A percentile compares a stretch with the other conserved stretches of the same genome.
These are phyloP conservation scores for Tragelaphus strepsiceros DNA, from an alignment of 2,113 vertebrate genomes.

Conservation along the genomic window DNA sequence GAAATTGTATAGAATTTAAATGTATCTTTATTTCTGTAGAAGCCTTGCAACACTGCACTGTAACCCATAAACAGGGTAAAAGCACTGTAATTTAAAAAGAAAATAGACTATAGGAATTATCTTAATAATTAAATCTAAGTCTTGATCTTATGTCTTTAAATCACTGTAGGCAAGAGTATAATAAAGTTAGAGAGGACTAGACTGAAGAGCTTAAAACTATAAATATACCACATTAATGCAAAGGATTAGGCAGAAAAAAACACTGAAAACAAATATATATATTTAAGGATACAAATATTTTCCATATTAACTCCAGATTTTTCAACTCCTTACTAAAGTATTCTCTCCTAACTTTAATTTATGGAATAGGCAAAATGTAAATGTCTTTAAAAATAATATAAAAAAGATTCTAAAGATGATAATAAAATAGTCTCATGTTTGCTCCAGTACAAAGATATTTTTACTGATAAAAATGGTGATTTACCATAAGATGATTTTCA, in stretches of 20 bases:
- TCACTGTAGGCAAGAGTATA: background rate
- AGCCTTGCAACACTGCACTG: background rate
- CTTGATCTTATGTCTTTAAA: slow-evolving; percentile 22
- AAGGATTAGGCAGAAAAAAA: background rate
- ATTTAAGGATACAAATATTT: background rate
- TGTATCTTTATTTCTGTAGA: background rate
- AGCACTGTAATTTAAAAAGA: background rate
- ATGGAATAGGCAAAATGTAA: background rate
- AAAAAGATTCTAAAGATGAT: slow-evolving; percentile 48
- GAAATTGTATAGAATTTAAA: background rate
- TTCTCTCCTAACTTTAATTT: slow-evolving; percentile 9
- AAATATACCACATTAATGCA: background rate
- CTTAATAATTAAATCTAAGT: slow-evolving; percentile 24
- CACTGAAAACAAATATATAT: slow-evolving; percentile 24
- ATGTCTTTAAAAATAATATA: background rate
- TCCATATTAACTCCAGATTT: slow-evolving; percentile 38
- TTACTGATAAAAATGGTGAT: slow-evolving; percentile 35
- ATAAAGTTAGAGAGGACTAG: background rate
- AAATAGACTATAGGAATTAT: background rate
- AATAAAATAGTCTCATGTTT: slow-evolving; percentile 33
- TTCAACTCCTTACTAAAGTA: background rate
- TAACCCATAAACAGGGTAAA: background rate
- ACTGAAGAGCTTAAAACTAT: slow-evolving; percentile 38
- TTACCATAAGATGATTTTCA: slow-evolving; percentile 64
- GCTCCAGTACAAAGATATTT: slow-evolving; percentile 38